Evolutionary conservation across 2,113 vertebrate species (phyloP), one percentile per base, ranked within the genome.

Genomic region (Lagenorhynchus albirostris): DNA sequence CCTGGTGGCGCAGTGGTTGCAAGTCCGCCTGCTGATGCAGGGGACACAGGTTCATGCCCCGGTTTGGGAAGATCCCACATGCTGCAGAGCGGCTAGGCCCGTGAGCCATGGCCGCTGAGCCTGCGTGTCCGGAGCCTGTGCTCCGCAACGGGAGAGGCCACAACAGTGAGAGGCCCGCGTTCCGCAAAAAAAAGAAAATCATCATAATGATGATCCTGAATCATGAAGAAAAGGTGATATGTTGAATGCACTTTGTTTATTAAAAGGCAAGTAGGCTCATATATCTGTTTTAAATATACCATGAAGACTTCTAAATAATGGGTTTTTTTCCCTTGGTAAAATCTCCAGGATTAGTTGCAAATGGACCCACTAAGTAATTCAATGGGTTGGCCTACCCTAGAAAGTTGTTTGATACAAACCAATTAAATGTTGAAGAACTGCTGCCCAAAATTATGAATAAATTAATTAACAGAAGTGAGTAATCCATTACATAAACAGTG

Each of bases 381-480:
- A 91, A 76, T 76, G 58, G 31, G 17, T 89, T 74, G 41, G 9
- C n/a, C 80, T 74, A 44, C 70, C 29, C 41, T 65, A 55, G 38
- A 90, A 63, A 96, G 84, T 84, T 90, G 68, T 84, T 79, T 10
- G 67, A 50, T 38, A 80, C 9, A 86, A 87, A 82, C 26, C 84
- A 97, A 84, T 70, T 92, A 82, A 93, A 81, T 80, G 38, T 26
- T 73, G 13, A 68, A 96, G 55, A 94, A 87, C 3, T 65, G 58
- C 44, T 94, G 85, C 33, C 88, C 81, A 70, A 91, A 92, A 92
- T 50, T 74, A 83, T 90, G 47, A 93, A 93, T 82, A 70, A 91
- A 91, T 74, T 41, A 85, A 74, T 53, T 67, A 68, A 65, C 38
- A 77, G 53, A 94, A 88, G 20, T 79, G 41, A 93, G 36, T 70